Evolutionary conservation across 2,888 invertebrate genomes (phyloP).

Genomic region (Phania funesta): DNA sequence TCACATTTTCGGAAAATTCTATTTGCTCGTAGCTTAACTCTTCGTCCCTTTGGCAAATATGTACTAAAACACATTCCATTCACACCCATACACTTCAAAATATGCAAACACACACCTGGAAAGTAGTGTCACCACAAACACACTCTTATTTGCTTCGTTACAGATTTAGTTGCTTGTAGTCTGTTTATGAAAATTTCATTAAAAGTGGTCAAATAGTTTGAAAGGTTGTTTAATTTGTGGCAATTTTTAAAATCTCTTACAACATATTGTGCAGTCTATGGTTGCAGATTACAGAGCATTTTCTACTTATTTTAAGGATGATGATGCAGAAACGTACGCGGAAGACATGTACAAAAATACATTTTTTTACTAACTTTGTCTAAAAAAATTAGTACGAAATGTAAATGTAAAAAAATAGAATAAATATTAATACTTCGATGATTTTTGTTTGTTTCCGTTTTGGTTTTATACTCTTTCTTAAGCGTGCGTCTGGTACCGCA

Average conservation of each 20-base stretch:
- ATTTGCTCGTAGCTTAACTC: background rate
- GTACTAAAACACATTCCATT: background rate
- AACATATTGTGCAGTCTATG: background rate
- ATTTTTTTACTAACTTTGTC: too few relatives aligned
- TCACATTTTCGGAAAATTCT: background rate
- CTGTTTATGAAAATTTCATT: constrained; percentile 5
- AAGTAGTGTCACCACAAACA: background rate
- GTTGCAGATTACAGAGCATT: background rate
- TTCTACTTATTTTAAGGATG: background rate
- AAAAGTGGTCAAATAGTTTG: constrained; percentile 21
- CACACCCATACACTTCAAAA: background rate
- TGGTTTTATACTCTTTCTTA: too few relatives aligned
- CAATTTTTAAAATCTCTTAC: background rate
- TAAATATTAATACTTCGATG: too few relatives aligned
- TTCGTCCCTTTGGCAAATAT: background rate
- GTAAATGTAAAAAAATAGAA: too few relatives aligned
- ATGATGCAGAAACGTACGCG: too few relatives aligned
- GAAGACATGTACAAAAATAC: too few relatives aligned
- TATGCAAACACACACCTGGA: background rate
- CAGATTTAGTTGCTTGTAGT: too few relatives aligned
- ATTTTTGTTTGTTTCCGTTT: too few relatives aligned
- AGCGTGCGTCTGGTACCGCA: too few relatives aligned
- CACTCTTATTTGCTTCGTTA: too few relatives aligned
- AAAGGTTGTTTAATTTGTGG: constrained; percentile 6
- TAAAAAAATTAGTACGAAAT: too few relatives aligned